A percentile compares a stretch with the other conserved stretches of the same genome.
Conservation (phyloP, 2,888 invertebrate species). For the Eupeodes luniger region DNA sequence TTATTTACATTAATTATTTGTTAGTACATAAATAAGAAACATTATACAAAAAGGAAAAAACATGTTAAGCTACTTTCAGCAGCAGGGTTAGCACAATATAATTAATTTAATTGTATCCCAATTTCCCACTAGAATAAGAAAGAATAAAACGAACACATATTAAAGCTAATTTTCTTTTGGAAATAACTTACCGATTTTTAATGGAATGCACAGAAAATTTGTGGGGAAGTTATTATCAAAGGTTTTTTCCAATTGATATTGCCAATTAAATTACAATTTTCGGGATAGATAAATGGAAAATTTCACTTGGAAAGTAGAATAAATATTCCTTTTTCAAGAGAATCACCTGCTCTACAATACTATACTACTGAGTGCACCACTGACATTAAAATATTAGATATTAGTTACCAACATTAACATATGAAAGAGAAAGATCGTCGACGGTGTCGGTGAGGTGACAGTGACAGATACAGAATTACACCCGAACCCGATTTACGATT, state of each 20-base stretch:
- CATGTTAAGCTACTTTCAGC: constrained; percentile 63
- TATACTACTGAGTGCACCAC: constrained; percentile 66
- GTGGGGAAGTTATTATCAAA: constrained; percentile 5
- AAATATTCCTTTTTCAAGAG: constrained; percentile 47
- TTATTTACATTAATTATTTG: constrained; percentile 35
- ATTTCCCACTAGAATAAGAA: constrained; percentile 28
- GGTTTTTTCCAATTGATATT: constrained; percentile 15
- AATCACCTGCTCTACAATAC: constrained; percentile 64
- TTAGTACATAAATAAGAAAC: constrained; percentile 45
- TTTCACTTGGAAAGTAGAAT: constrained; percentile 67
- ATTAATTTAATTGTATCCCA: constrained; percentile 30
- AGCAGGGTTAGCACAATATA: constrained; percentile 56
- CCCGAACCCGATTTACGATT: neutral
- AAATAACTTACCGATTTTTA: constrained; percentile 65
- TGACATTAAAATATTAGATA: constrained; percentile 66
- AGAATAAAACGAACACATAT: neutral
- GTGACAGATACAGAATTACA: constrained; percentile 17
- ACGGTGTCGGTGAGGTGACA: constrained; percentile 2
- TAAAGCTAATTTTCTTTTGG: neutral
- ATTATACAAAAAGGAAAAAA: constrained; percentile 27
- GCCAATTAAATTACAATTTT: constrained; percentile 28
- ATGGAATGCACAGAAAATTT: constrained; percentile 52
- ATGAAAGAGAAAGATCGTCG: constrained; percentile 31
- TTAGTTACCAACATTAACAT: constrained; percentile 1
- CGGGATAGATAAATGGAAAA: constrained; percentile 38